Percentiles rank a stretch among this genome's conserved stretches.
phyloP scores from a whole-genome alignment of 2,888 invertebrate species.

The Drosophila anomelani region DNA sequence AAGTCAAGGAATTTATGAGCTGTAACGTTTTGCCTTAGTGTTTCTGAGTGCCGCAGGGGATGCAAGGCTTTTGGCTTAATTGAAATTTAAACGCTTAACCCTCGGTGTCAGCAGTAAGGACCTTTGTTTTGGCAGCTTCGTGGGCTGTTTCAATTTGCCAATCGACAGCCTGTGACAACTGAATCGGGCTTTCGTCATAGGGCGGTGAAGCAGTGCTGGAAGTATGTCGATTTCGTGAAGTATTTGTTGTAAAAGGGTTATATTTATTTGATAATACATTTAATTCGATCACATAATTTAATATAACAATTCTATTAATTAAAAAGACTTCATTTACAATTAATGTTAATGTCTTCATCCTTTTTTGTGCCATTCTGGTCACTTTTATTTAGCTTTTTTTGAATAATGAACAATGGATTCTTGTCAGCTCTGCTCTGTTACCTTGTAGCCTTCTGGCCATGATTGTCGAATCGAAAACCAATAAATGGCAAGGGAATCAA shows the following conservation, averaged over 20 bases:
- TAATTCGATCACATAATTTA: too few species aligned
- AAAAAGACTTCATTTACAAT: rapidly evolving
- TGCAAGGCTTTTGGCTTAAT: slow-evolving; percentile 67
- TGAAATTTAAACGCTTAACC: slow-evolving; percentile 77
- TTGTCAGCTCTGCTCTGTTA: not conserved
- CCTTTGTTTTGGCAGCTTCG: slow-evolving; percentile 48
- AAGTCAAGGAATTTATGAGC: slow-evolving; percentile 82
- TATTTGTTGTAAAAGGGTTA: too few species aligned
- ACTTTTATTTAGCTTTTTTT: not conserved
- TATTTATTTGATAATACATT: too few species aligned
- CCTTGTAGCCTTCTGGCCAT: slow-evolving; percentile 16
- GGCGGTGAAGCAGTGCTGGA: not conserved
- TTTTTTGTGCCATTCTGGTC: too few species aligned
- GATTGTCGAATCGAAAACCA: slow-evolving; percentile 52
- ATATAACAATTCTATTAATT: too few species aligned
- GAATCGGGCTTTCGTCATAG: slow-evolving; percentile 3
- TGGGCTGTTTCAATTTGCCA: slow-evolving; percentile 60
- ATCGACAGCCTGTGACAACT: slow-evolving; percentile 23
- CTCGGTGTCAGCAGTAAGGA: slow-evolving; percentile 70
- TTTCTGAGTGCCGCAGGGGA: slow-evolving; percentile 31
- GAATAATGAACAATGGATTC: too few species aligned
- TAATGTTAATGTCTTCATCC: rapidly evolving
- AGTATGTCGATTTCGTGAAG: not conserved
- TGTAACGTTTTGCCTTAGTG: slow-evolving; percentile 58
- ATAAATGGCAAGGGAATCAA: slow-evolving; percentile 73